These are phyloP conservation scores for Adelges cooleyi DNA, from an alignment of 1,140 invertebrate genomes.

Conservation along the genomic window DNA sequence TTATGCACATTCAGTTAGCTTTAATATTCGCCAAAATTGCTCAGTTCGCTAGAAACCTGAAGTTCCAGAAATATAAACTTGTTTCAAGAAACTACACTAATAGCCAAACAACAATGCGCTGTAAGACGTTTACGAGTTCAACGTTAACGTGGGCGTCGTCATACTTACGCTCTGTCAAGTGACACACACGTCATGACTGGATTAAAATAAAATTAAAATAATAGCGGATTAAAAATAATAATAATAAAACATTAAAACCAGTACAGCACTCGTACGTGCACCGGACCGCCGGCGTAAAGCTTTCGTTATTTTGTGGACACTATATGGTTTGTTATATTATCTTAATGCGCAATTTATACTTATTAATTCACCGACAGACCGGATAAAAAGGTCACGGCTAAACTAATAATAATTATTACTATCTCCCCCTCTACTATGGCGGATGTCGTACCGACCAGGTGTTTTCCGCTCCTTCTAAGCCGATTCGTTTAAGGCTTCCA, in stretches of 20 bases:
- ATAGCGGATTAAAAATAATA: no score
- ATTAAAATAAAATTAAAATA: slow-evolving; percentile 1
- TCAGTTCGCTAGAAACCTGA: no score
- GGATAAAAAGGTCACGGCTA: neutral
- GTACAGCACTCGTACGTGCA: no score
- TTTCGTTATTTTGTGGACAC: neutral
- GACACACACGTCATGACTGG: neutral
- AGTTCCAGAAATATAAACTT: no score
- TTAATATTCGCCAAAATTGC: no score
- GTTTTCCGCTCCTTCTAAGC: neutral
- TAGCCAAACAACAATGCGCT: neutral
- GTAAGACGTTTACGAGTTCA: no score
- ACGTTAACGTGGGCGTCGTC: neutral
- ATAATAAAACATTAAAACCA: neutral
- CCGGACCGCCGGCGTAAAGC: neutral
- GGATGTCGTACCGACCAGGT: neutral
- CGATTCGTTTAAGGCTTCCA: slow-evolving; percentile 7
- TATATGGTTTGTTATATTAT: neutral
- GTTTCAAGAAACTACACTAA: no score
- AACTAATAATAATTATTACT: neutral
- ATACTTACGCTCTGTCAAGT: neutral
- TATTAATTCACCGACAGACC: neutral
- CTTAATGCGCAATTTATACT: neutral
- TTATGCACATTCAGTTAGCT: no score
- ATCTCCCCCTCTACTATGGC: neutral